Conservation (phyloP, 2,888 invertebrate genomes). For the Ernsta delagoae region DNA sequence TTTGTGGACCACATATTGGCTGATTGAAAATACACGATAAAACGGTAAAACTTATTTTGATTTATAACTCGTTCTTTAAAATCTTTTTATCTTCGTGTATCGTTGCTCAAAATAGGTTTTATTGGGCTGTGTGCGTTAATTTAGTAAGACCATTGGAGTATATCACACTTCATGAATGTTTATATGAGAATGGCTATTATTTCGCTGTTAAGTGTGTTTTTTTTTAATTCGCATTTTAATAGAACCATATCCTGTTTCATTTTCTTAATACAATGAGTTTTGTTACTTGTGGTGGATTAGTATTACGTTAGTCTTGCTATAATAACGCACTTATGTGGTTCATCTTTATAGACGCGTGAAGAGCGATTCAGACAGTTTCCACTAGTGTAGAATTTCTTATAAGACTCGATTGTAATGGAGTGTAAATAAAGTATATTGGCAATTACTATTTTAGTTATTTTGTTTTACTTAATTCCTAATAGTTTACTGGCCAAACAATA, state of each 20-base stretch:
- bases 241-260: too few species aligned
- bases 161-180: too few species aligned
- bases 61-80: neutral
- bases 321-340: neutral
- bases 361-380: constrained; percentile 20
- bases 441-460: constrained; percentile 44
- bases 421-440: constrained; percentile 71
- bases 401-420: constrained; percentile 47
- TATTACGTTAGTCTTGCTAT: neutral
- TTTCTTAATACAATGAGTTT: too few species aligned
- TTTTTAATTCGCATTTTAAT: too few species aligned
- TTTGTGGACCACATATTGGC: neutral
- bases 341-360: neutral
- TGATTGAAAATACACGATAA: neutral
- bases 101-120: neutral
- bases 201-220: too few species aligned
- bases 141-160: neutral
- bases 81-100: neutral
- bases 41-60: neutral
- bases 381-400: constrained; percentile 21
- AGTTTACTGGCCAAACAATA: neutral
- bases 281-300: neutral
- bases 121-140: neutral
- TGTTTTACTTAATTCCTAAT: neutral
- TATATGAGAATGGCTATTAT: too few species aligned